These are phyloP conservation scores for Trochalopteron elliotii DNA, from an alignment of 2,113 vertebrate species.

Conservation along the genomic window DNA sequence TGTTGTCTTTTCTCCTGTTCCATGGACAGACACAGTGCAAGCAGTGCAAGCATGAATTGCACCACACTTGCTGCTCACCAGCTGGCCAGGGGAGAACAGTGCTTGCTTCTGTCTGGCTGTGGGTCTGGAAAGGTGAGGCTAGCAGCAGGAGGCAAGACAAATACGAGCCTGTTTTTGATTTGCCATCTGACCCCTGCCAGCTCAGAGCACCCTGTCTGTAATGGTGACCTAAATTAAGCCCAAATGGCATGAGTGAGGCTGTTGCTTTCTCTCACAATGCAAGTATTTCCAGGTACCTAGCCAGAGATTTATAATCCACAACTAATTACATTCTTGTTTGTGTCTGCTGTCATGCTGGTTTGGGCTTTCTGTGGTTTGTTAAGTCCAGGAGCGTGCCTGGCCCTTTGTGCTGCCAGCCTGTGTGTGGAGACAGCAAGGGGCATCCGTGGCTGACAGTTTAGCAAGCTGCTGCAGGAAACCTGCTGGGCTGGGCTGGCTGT, in stretches of 20 bases:
- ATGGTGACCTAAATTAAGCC: conserved; percentile 49
- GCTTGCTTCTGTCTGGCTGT: conserved; percentile 48
- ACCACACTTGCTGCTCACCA: conserved; percentile 46
- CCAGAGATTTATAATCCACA: conserved; percentile 65
- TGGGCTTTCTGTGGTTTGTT: conserved; percentile 42
- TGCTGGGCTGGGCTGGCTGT: neutral
- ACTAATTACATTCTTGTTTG: conserved; percentile 63
- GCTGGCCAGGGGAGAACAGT: conserved; percentile 55
- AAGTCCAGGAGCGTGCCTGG: neutral
- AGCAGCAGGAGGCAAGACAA: conserved; percentile 63
- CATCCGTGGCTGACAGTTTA: conserved; percentile 18
- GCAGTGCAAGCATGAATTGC: neutral
- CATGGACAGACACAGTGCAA: neutral
- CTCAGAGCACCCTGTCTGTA: conserved; percentile 54
- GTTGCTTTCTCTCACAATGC: conserved; percentile 39
- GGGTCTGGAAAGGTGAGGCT: conserved; percentile 49
- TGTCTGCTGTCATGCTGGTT: conserved; percentile 56
- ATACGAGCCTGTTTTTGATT: conserved; percentile 62
- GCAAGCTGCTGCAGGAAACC: conserved; percentile 13
- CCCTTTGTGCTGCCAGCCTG: conserved; percentile 27
- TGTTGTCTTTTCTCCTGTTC: neutral
- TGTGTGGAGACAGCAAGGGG: neutral
- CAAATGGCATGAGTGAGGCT: conserved; percentile 28
- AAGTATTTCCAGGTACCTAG: conserved; percentile 44
- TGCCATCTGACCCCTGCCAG: conserved; percentile 64